Evolutionary conservation across 2,888 invertebrate species (phyloP).

Genomic region (Tetranychus piercei): DNA sequence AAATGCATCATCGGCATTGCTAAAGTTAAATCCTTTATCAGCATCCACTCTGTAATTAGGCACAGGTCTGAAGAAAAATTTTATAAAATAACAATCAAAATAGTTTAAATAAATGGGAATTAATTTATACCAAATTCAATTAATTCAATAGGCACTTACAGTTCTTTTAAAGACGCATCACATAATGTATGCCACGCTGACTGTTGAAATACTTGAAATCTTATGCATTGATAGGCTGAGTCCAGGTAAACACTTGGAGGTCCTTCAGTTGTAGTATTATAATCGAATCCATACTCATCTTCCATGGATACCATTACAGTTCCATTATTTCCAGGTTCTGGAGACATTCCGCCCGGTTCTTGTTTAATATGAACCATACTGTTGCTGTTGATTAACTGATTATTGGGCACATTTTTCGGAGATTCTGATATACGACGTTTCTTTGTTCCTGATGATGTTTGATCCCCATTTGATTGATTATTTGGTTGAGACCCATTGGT

Average conservation of each 20-base stretch:
- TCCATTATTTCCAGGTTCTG: constrained; percentile 32
- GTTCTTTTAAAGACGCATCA: constrained; percentile 67
- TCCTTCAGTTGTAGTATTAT: constrained; percentile 29
- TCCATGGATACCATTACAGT: constrained; percentile 28
- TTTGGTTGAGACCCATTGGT: constrained; percentile 14
- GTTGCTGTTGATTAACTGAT: constrained; percentile 14
- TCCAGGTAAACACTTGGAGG: constrained; percentile 32
- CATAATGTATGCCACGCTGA: constrained; percentile 63
- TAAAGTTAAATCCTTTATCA: constrained; percentile 97
- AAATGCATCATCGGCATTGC: constrained; percentile 87
- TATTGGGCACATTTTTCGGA: constrained; percentile 11
- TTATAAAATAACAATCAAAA: constrained; percentile 2
- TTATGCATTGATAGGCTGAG: constrained; percentile 62
- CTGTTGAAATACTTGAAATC: constrained; percentile 69
- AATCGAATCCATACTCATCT: constrained; percentile 42
- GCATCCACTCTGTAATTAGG: constrained; percentile 61
- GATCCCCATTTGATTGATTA: background rate
- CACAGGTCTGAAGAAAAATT: constrained; percentile 13
- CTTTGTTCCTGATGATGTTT: background rate
- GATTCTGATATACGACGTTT: constrained; percentile 2
- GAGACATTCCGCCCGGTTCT: constrained; percentile 42
- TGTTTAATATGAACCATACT: constrained; percentile 52
- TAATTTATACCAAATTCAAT: background rate
- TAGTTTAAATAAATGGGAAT: background rate
- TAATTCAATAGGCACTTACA: constrained; percentile 42